Evolutionary conservation across 2,888 invertebrate genomes (phyloP), one percentile per base, ranked within the genome.

Genomic region (Xylota sylvarum): DNA sequence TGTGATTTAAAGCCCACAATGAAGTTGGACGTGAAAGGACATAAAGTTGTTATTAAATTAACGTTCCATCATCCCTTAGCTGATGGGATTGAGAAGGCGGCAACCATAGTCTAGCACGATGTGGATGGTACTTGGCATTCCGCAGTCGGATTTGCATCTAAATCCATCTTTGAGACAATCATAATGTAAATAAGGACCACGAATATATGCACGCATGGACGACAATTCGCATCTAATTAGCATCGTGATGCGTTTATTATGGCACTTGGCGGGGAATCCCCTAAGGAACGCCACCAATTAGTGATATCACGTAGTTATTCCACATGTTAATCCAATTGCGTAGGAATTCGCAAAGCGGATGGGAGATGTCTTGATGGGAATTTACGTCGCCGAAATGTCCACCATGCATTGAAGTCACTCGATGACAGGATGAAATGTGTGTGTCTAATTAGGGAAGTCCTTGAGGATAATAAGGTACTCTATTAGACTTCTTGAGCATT

Each of bases 151-250:
- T 50, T 81, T 81, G 85, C 82, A 78, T 86, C 82, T 82, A 82
- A 78, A 86, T 86, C 86, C 82, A 78, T 86, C 82, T 81, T n/a
- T 82, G 86, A 86, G 82, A 82, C 64, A 73, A 80, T 86, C 70
- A 70, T 48, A 40, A 46, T 56, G 77, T 58, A n/a, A 12, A 17
- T 43, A n/a, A 48, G 3, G 9, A 4, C 62, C 27, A 65, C 17
- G 40, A 37, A 35, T n/a, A 23, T 43, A n/a, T 55, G 37, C 65
- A 77, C 72, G 77, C 72, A 76, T 65, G 72, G 62, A 73, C 62
- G 72, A 82, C 77, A 82, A 67, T 86, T 82, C 77, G 69, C 72
- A 86, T 82, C 82, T 86, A 86, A 86, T 86, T 86, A 86, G 77
- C 82, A 81, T 78, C 72, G 46, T 82, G 82, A 78, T 73, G 77